These are phyloP conservation scores for Scleropages formosus DNA, from an alignment of 2,797 vertebrate genomes.

Conservation along the genomic window DNA sequence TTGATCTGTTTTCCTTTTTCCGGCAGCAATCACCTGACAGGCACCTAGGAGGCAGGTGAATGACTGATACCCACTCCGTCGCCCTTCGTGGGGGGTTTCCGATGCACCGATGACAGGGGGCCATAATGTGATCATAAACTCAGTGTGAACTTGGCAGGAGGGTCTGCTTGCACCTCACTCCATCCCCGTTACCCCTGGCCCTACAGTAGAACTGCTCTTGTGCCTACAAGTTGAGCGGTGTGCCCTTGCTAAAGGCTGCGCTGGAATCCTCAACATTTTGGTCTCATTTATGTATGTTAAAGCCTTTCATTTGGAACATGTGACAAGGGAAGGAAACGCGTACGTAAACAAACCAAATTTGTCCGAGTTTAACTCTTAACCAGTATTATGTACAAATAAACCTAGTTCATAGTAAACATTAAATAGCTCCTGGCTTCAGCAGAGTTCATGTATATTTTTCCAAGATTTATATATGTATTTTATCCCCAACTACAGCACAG, in stretches of 20 bases:
- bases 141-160: constrained; percentile 60
- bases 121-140: constrained; percentile 70
- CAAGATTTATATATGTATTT: too few relatives aligned
- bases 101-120: constrained; percentile 60
- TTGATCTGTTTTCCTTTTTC: constrained; percentile 85
- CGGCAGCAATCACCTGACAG: constrained; percentile 81
- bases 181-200: neutral
- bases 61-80: constrained; percentile 72
- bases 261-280: neutral
- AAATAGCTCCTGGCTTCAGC: neutral
- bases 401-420: neutral
- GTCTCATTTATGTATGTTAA: neutral
- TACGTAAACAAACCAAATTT: too few relatives aligned
- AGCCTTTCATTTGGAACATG: neutral
- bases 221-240: too few relatives aligned
- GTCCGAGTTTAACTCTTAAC: neutral
- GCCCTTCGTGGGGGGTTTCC: constrained; percentile 54
- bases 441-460: too few relatives aligned
- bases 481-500: too few relatives aligned
- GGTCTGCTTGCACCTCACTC: constrained; percentile 43
- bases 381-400: neutral
- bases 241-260: constrained; percentile 45
- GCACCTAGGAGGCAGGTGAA: constrained; percentile 72
- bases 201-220: too few relatives aligned
- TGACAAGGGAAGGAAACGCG: neutral